phyloP scores from a whole-genome alignment of 2,113 vertebrate species.

The Isichthys henryi region DNA sequence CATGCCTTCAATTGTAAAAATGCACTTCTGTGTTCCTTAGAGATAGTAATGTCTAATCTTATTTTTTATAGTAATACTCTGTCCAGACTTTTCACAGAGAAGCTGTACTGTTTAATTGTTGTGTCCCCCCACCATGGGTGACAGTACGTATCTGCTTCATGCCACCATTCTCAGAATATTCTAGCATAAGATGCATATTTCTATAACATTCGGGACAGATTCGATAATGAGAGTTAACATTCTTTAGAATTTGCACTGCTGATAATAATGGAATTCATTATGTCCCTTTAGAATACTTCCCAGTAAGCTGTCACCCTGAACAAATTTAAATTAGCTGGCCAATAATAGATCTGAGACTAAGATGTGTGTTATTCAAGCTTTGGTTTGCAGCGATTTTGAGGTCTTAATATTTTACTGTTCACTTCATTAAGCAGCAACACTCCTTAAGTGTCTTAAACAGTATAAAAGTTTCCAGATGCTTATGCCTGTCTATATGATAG shows the following conservation, averaged over 20 bases:
- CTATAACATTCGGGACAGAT: constrained; percentile 51
- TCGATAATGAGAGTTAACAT: constrained; percentile 60
- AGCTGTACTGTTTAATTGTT: not conserved
- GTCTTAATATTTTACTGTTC: constrained; percentile 52
- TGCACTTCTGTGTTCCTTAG: not conserved
- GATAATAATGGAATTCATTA: constrained; percentile 66
- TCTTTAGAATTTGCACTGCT: constrained; percentile 58
- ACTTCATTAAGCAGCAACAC: constrained; percentile 42
- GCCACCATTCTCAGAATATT: constrained; percentile 58
- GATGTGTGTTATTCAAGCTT: constrained; percentile 52
- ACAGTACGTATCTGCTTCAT: constrained; percentile 45
- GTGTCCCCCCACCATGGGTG: not conserved
- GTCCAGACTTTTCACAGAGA: not conserved
- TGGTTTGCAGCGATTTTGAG: constrained; percentile 51
- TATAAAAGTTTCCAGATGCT: constrained; percentile 50
- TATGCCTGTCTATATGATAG: constrained; percentile 36
- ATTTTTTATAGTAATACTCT: not conserved
- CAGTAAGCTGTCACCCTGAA: constrained; percentile 61
- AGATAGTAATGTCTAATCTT: not conserved
- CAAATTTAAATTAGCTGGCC: constrained; percentile 61
- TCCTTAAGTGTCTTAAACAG: constrained; percentile 58
- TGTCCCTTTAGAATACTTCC: constrained; percentile 43
- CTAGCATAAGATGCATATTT: constrained; percentile 55
- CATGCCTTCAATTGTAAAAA: not conserved
- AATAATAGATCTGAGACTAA: constrained; percentile 51